Percentiles rank a stretch among this genome's conserved stretches.
These are phyloP conservation scores for Drosophila hamatofila DNA, from an alignment of 2,888 invertebrate genomes.

Conservation along the genomic window DNA sequence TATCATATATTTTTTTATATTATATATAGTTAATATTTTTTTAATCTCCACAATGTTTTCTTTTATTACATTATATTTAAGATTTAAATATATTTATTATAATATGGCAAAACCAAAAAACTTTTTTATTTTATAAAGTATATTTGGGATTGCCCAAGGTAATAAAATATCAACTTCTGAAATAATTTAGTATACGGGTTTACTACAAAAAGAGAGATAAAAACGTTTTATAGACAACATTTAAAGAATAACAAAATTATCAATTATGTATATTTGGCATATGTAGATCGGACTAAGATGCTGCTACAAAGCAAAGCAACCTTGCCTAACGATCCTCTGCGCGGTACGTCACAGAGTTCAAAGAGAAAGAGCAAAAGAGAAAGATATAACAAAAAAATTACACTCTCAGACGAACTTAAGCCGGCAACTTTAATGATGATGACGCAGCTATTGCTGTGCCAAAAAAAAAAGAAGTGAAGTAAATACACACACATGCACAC, in stretches of 20 bases:
- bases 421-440: constrained; percentile 72
- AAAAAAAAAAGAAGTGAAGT: constrained; percentile 48
- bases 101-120: too few relatives aligned
- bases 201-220: background rate
- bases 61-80: too few relatives aligned
- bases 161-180: background rate
- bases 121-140: too few relatives aligned
- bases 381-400: background rate
- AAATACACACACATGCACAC: constrained; percentile 8
- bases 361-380: constrained; percentile 2
- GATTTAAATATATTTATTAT: too few relatives aligned
- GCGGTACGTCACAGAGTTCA: constrained; percentile 4
- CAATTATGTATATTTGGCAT: background rate
- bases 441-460: constrained; percentile 63
- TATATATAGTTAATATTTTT: too few relatives aligned
- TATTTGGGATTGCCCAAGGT: too few relatives aligned
- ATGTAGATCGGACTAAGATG: background rate
- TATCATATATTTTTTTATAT: too few relatives aligned
- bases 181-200: background rate
- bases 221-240: background rate
- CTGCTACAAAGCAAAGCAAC: background rate
- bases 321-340: background rate
- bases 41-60: too few relatives aligned
- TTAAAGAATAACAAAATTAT: background rate
- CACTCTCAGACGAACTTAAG: constrained; percentile 37